phyloP scores from a whole-genome alignment of 1,140 invertebrate genomes.

The Euura saliciscinereae region DNA sequence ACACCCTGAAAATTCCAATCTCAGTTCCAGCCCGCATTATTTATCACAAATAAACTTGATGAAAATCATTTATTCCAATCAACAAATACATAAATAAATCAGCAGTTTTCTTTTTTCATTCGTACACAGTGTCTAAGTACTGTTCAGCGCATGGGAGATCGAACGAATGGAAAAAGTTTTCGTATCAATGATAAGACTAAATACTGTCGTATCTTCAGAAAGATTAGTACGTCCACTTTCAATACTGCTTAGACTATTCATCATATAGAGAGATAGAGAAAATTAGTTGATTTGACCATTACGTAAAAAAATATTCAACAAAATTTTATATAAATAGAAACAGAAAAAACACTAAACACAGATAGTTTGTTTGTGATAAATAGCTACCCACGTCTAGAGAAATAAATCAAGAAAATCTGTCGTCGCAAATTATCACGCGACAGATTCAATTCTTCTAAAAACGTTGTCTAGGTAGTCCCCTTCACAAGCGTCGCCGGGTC shows the following conservation, averaged over 20 bases:
- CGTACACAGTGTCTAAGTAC: too few relatives aligned
- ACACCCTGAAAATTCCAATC: not conserved
- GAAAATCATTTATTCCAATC: not conserved
- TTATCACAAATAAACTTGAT: not conserved
- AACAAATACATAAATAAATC: not conserved
- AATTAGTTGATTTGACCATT: not conserved
- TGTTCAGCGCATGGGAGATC: too few relatives aligned
- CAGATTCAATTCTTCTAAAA: not conserved
- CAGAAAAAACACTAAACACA: not conserved
- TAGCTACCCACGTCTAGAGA: not conserved
- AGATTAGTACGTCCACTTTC: not conserved
- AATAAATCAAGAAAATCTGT: not conserved
- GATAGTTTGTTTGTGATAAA: not conserved
- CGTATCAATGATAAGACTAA: not conserved
- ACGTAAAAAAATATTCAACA: not conserved
- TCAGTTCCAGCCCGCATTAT: not conserved
- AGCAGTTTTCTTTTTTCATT: not conserved
- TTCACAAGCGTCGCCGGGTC: conserved; percentile 33
- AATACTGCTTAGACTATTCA: conserved; percentile 1
- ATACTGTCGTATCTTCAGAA: not conserved
- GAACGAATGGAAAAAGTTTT: too few relatives aligned
- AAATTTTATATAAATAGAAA: not conserved
- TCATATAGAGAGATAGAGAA: not conserved
- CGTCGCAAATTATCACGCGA: not conserved
- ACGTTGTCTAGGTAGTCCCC: not conserved